Evolutionary conservation across 1,140 invertebrate genomes (phyloP), one percentile per base, ranked within the genome.

Genomic region (Leptoteleia sp.): DNA sequence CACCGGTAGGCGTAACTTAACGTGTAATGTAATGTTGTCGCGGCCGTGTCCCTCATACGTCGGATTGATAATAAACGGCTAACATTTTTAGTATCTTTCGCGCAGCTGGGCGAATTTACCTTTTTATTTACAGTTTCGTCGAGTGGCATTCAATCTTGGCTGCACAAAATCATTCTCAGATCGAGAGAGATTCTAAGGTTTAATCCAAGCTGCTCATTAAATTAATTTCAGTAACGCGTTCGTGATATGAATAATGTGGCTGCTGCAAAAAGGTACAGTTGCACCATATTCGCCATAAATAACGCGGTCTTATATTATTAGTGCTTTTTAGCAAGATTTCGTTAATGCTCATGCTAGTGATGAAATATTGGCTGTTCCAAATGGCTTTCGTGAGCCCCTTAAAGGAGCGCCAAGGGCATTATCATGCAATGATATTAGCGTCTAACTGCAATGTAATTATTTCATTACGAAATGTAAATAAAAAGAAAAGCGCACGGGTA

Each of bases 361-460:
- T 76, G 78, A 80, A 80, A 80, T 76, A 72, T 80, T 72, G 47
- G 38, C 40, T 73, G 67, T 78, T 71, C 61, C 47, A 79, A 79
- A 79, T 75, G 76, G 61, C 65, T 76, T 67, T 76, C 78, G 48
- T 76, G 78, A 80, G 72, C 78, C 43, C 73, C 67, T 76, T 80
- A 76, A 80, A 80, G 72, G 78, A 80, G 78, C 72, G 78, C 78
- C 78, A 80, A 80, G 78, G 78, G 72, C 72, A 80, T 73, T 72
- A 76, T 75, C 65, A 70, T 75, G 65, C 61, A 71, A 79, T 68
- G 55, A 73, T 79, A 79, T 73, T 73, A 72, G 17, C 48, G 68
- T 73, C 43, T 79, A 76, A 71, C 77, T 67, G 70, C 77, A 59
- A 45, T 25, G 68, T 70, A 79, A 73, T 79, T 73, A 79, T 73